Evolutionary conservation across 2,888 invertebrate genomes (phyloP), one percentile per base, ranked within the genome.

Genomic region (Ischnus inquisitorius): DNA sequence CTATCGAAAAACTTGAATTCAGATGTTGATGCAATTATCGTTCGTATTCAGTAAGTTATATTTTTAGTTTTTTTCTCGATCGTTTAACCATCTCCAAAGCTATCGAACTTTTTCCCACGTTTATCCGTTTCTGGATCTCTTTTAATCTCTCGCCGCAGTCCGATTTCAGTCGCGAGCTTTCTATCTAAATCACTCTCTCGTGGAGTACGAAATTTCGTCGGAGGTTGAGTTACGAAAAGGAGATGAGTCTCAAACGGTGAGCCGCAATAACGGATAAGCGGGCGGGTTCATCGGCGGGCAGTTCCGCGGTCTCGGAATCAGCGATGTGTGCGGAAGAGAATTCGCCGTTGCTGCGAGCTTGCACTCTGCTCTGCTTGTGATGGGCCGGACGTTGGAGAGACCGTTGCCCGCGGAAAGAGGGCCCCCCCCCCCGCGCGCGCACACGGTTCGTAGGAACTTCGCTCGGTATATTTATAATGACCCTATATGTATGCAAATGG

Each of bases 401-500:
- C 90, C 87, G 87, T 86, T 88, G 76, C 28, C 57, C 34, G 34
- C 34, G 34, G 34, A 34, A 34, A 8, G 34, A 5, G 34, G 34
- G 4, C 34, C 34, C 34, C 34, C n/a, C n/a, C n/a, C n/a, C n/a
- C n/a, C n/a, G n/a, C 34, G 34, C 34, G 57, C 57, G 67, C 64
- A 67, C 62, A 54, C 77, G 57, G 25, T 57, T 68, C 71, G 68
- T 84, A 83, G 82, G 77, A 87, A 84, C 83, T 85, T 64, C 72
- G 84, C 80, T 69, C 83, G 89, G 91, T 93, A 91, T 92, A 93
- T 93, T 93, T 92, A 93, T 93, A 93, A 93, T 93, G 93, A 93
- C 91, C 93, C 93, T 92, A 93, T 93, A 93, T 93, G 92, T 93
- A 93, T 93, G 93, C 93, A 93, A 93, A 93, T 93, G 92, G 93